A percentile compares a stretch with the other conserved stretches of the same genome.
phyloP scores from a whole-genome alignment of 1,140 invertebrate genomes.

The Acromyrmex heyeri region DNA sequence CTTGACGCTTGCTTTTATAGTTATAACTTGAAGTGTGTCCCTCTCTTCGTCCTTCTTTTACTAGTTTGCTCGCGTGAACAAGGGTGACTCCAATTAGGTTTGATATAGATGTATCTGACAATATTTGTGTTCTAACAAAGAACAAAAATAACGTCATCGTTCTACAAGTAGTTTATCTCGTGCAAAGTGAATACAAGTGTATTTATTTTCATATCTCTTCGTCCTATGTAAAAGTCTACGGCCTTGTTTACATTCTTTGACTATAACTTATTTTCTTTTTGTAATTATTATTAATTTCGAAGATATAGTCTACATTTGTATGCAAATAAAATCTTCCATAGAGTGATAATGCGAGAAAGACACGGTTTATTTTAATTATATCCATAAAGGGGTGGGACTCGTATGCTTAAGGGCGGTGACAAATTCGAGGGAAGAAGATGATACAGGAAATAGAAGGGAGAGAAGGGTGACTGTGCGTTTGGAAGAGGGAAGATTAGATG shows the following conservation, averaged over 20 bases:
- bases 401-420: conserved; percentile 71
- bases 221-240: background rate
- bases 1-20: conserved; percentile 81
- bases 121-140: conserved; percentile 60
- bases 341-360: background rate
- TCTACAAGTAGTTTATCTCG: background rate
- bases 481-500: conserved; percentile 71
- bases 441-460: conserved; percentile 52
- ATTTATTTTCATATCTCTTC: background rate
- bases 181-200: background rate
- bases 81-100: conserved; percentile 81
- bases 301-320: background rate
- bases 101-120: conserved; percentile 79
- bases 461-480: conserved; percentile 59
- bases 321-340: background rate
- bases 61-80: conserved; percentile 60
- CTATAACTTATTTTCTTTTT: background rate
- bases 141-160: conserved; percentile 24
- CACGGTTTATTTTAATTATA: conserved; percentile 32
- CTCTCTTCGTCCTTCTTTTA: conserved; percentile 43
- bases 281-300: conserved; percentile 28
- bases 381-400: conserved; percentile 23
- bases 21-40: conserved; percentile 78
- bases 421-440: conserved; percentile 48
- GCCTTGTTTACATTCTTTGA: background rate